Evolutionary conservation across 2,888 invertebrate species (phyloP).

Genomic region (Nomada lathburiana): DNA sequence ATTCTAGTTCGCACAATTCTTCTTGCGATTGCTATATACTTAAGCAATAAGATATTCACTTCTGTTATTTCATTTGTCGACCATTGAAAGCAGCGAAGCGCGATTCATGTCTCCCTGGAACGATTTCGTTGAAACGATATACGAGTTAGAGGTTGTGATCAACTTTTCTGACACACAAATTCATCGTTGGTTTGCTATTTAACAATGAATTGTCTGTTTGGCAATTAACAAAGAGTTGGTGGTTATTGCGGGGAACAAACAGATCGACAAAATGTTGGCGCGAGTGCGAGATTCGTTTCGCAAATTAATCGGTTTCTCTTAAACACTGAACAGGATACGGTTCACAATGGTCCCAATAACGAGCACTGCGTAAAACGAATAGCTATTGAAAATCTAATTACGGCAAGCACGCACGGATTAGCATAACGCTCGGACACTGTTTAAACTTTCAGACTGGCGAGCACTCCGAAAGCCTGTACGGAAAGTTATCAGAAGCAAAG

Average conservation of each 20-base stretch:
- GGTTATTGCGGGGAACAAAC: too few species aligned
- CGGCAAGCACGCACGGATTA: constrained; percentile 34
- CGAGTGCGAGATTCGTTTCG: not conserved
- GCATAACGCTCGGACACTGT: constrained; percentile 27
- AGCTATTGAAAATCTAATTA: constrained; percentile 44
- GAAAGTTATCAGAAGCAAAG: not conserved
- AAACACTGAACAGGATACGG: constrained; percentile 9
- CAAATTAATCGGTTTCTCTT: constrained; percentile 20
- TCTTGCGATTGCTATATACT: not conserved
- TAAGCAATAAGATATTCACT: not conserved
- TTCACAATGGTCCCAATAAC: constrained; percentile 4
- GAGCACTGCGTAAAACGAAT: constrained; percentile 14
- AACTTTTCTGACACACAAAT: too few species aligned
- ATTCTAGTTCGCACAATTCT: not conserved
- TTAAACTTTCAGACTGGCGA: not conserved
- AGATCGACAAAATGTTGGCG: too few species aligned
- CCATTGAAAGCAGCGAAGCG: too few species aligned
- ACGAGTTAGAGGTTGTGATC: too few species aligned
- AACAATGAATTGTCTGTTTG: too few species aligned
- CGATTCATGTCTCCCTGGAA: too few species aligned
- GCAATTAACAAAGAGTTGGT: too few species aligned
- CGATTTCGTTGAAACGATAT: too few species aligned
- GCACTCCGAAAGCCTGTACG: not conserved
- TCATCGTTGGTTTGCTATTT: too few species aligned
- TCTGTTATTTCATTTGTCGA: too few species aligned